phyloP scores from a whole-genome alignment of 2,113 vertebrate genomes.

The Platanista minor region DNA sequence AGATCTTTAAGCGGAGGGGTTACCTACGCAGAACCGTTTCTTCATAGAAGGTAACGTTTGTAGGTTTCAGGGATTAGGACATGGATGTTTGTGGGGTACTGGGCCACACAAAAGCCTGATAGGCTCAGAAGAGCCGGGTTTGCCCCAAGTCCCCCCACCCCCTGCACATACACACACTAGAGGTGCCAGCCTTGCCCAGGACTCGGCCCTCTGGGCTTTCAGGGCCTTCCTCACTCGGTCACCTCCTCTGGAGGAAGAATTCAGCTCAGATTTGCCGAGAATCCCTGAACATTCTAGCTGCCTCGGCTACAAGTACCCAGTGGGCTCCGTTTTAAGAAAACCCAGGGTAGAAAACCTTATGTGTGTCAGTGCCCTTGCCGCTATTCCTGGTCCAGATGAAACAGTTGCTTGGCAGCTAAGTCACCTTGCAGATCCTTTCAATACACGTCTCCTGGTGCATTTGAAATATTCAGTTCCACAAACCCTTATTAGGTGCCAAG shows the following conservation, averaged over 20 bases:
- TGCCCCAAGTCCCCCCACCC: background rate
- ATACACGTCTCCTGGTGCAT: accelerated
- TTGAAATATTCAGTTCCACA: background rate
- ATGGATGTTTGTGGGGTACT: background rate
- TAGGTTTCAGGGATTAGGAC: background rate
- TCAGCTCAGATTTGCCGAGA: background rate
- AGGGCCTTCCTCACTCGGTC: background rate
- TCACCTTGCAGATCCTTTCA: background rate
- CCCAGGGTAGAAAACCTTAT: background rate
- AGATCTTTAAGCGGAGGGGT: background rate
- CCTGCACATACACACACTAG: background rate
- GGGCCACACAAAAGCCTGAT: background rate
- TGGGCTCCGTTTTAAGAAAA: background rate
- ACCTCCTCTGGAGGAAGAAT: background rate
- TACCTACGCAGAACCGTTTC: background rate
- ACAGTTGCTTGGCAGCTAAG: accelerated
- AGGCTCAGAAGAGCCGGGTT: background rate
- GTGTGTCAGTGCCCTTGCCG: accelerated
- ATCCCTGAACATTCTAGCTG: background rate
- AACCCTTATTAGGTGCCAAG: background rate
- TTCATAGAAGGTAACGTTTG: too few relatives aligned
- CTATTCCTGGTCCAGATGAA: background rate
- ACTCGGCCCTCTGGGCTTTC: background rate
- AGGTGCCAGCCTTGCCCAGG: background rate
- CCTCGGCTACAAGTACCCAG: background rate